Evolutionary conservation across 2,797 vertebrate species (phyloP).

Genomic region (Allobates femoralis): DNA sequence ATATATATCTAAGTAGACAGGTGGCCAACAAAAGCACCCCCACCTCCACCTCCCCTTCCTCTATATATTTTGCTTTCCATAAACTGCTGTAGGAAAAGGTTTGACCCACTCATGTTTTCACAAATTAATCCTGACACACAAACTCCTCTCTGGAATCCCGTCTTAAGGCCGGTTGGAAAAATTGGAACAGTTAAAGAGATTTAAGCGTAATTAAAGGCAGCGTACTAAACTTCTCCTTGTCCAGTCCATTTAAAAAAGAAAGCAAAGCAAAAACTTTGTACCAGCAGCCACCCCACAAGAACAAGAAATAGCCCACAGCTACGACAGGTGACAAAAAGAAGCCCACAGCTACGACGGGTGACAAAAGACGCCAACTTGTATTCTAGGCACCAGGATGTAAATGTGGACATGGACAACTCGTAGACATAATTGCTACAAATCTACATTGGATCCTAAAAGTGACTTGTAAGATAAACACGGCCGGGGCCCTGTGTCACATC

Average conservation of each 20-base stretch:
- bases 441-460: constrained; percentile 39
- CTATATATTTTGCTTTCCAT: constrained; percentile 62
- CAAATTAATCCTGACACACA: constrained; percentile 62
- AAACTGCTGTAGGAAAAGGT: constrained; percentile 61
- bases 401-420: constrained; percentile 23
- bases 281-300: neutral
- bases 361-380: constrained; percentile 21
- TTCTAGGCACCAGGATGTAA: constrained; percentile 13
- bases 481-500: constrained; percentile 57
- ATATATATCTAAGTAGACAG: constrained; percentile 14
- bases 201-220: constrained; percentile 60
- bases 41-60: constrained; percentile 38
- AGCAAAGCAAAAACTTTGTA: constrained; percentile 21
- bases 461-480: constrained; percentile 51
- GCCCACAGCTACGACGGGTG: neutral
- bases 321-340: neutral
- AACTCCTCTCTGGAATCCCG: constrained; percentile 58
- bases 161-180: constrained; percentile 37
- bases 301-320: neutral
- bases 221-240: constrained; percentile 58
- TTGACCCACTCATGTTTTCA: constrained; percentile 57
- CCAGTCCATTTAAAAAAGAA: constrained; percentile 50
- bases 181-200: constrained; percentile 59
- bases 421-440: constrained; percentile 48
- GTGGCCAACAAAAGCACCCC: constrained; percentile 49